Base-by-base conservation (phyloP, 2,113 vertebrate species). In the Zeus faber region DNA sequence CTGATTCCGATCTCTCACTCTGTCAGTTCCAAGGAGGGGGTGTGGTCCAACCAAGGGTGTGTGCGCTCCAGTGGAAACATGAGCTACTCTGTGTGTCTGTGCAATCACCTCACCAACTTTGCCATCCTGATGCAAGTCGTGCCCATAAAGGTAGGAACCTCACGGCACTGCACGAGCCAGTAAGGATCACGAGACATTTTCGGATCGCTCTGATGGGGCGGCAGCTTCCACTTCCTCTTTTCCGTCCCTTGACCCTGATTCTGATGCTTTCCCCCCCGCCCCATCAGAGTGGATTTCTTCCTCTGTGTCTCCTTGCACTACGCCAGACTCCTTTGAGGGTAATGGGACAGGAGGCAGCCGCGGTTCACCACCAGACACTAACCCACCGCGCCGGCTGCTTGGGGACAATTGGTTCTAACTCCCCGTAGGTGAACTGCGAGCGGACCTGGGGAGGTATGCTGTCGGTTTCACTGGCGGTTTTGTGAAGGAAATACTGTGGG, bases 111-210 rank as follows among this genome's bases (percentile, higher is more conserved):
- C 72, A 99, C 97, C 72, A 98, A 96, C 90, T 99, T 99, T 0
- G 97, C 97, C 80, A 94, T 99, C 58, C 91, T 99, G 7, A 99
- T 99, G 97, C 97, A 99, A 82, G 94, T 99, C 69, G 95, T 98
- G 16, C 96, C 95, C 0, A 68, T 98, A 51, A 74, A 96, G 95
- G 97, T 99, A 84, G 86, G 91, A n/a, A 13, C 1, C 41, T 26
- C 37, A 39, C 35, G 26, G n/a, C 63, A 4, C 16, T 37, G n/a
- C 50, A 47, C 22, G 57, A 6, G 0, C 21, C 23, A 23, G 9
- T 23, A 18, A 18, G 11, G 18, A 18, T 10, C 20, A 46, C 5
- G 10, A 23, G 13, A 23, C 10, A 1, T 46, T 22, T 6, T 46
- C 3, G 18, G 17, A 13, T 9, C 9, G 14, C 31, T 10, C 31